phyloP scores from a whole-genome alignment of 2,113 vertebrate genomes.

The Campylorhamphus procurvoides region DNA sequence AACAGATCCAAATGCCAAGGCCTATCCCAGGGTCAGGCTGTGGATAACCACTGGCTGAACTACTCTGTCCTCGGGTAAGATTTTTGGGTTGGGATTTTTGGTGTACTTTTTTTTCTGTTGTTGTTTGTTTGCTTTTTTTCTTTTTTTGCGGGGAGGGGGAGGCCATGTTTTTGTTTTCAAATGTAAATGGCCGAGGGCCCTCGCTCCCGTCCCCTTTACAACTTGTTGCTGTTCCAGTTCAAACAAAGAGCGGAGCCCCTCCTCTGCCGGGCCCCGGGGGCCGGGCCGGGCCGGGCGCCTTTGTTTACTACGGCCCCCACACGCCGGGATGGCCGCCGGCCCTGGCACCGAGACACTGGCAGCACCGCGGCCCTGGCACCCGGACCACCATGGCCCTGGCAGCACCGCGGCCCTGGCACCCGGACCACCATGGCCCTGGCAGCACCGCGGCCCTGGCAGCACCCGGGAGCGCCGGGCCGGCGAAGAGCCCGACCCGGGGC shows the following conservation, averaged over 20 bases:
- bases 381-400: background rate
- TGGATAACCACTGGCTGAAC: slow-evolving; percentile 55
- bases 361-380: background rate
- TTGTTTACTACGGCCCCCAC: slow-evolving; percentile 76
- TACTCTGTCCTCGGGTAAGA: background rate
- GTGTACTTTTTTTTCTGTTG: background rate
- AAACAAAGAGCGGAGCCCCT: slow-evolving; percentile 68
- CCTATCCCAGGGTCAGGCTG: slow-evolving; percentile 18
- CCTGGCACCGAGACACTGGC: background rate
- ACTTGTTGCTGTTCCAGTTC: slow-evolving; percentile 59
- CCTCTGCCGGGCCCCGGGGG: slow-evolving; percentile 35
- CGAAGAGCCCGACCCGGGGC: background rate
- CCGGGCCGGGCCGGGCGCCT: slow-evolving; percentile 41
- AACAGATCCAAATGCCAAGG: background rate
- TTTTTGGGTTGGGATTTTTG: background rate
- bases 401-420: background rate
- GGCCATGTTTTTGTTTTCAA: slow-evolving; percentile 14
- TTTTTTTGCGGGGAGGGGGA: no score
- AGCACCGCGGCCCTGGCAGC: background rate
- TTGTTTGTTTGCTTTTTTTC: no score
- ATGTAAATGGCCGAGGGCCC: background rate
- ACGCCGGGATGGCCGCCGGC: slow-evolving; percentile 24
- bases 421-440: no score
- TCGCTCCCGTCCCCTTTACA: background rate
- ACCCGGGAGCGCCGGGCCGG: background rate